Evolutionary conservation across 1,140 invertebrate species (phyloP), one percentile per base, ranked within the genome.

Genomic region (Apis laboriosa): DNA sequence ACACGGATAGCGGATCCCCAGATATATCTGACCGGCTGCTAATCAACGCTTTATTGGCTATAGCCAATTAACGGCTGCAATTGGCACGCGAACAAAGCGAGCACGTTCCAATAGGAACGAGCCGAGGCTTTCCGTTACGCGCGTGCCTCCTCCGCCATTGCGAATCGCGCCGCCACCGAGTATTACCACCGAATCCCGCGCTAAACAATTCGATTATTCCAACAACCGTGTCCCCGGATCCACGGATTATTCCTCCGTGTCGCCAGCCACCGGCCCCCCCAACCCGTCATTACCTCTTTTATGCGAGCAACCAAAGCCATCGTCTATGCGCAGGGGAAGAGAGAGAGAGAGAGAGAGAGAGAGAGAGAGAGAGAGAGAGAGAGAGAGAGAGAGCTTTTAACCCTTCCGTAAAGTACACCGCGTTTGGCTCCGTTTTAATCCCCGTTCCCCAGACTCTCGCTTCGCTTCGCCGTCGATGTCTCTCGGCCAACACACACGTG

Each of bases 21-120:
- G 84, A 90, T 88, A 87, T 88, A 87, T 81, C 72, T 68, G 74
- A 72, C 82, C 83, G 83, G 73, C 89, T 90, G 88, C 90, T 92
- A 93, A 93, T 92, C 91, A 93, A 84, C 86, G 89, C 89, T 92
- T 92, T 92, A 93, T 93, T 92, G 90, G 89, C 88, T 90, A 91
- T 92, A 91, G 90, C 90, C 91, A 93, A 93, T 92, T 91, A 92
- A 91, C 91, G 87, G 85, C 90, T 91, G 92, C 88, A 90, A 92
- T 92, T 93, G 90, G 89, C 88, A 89, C 86, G 86, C 90, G 90
- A 89, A 92, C 89, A 90, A 90, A 92, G 92, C 87, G 85, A 83
- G 43, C 80, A 87, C 86, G 88, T 88, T 88, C 87, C 85, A 86
- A 90, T 87, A 83, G 88, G 77, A 34, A 86, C 77, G 83, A 75